Base-by-base conservation (phyloP, 2,797 vertebrate species). In the Paratrypauchen microcephalus region DNA sequence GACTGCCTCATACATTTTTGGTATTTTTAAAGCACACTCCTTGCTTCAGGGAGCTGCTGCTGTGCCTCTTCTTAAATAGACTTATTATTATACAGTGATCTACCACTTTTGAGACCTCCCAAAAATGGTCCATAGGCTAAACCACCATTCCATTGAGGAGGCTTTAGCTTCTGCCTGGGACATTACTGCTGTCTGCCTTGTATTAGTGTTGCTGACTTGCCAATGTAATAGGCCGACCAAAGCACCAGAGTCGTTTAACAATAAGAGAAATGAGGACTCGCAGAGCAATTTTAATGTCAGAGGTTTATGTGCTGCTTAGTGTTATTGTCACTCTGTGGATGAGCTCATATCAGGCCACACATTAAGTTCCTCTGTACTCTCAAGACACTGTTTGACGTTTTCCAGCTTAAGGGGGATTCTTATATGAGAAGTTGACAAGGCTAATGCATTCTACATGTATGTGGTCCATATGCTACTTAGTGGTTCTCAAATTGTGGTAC, bases 331-430 rank as follows among this genome's bases (percentile, higher is more conserved):
- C 86, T 87, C 23, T 68, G 36, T 52, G 70, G 85, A 94, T 91
- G 94, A 93, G 92, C 91, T 93, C 92, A 91, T 89, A 84, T 78
- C 75, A 75, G 96, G 95, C 96, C 96, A 96, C 96, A 97, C 95
- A 95, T 85, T 32, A 19, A 19, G 80, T 39, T 65, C 18, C 50
- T 84, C 66, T 81, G 66, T 69, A 21, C 69, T 16, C 73, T 67
- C 55, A 78, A 68, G 59, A 80, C 86, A 70, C 58, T 72, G 82
- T 87, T 76, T 75, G 76, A 75, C 77, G 69, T 50, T 78, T 85
- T 77, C 55, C 63, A 75, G 70, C 39, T 72, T 52, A 1, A 66
- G 39, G 2, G 65, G 30, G 41, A 70, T 75, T 76, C 65, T 55
- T 67, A 70, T n/a, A 68, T 73, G 48, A 70, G 61, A 68, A 66